phyloP scores from a whole-genome alignment of 53 echinoderm and acorn worm species.

The Temnopleurus reevesii region DNA sequence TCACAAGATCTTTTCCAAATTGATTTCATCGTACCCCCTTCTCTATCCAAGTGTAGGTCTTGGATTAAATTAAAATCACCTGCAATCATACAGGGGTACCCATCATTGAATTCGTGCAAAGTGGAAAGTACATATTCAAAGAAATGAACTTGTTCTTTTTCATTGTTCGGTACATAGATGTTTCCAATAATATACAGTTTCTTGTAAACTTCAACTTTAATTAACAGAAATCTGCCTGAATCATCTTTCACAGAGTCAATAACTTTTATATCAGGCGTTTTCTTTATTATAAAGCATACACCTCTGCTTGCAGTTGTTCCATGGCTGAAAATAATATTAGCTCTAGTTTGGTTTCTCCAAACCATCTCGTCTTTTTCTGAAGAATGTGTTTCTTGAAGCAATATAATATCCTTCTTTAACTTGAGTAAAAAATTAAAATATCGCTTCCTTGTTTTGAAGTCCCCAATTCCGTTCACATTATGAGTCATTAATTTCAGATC shows the following conservation, averaged over 20 bases:
- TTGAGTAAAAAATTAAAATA: neutral
- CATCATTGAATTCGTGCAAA: slow-evolving; percentile 20
- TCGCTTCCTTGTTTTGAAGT: neutral
- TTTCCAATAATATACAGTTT: neutral
- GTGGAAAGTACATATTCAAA: neutral
- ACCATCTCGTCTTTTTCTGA: neutral
- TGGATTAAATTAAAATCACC: neutral
- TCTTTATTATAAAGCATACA: neutral
- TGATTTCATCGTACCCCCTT: neutral
- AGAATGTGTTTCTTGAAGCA: neutral
- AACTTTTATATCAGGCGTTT: neutral
- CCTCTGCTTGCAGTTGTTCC: neutral
- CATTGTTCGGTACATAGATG: slow-evolving; percentile 25
- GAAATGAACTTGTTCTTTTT: neutral
- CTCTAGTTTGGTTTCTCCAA: slow-evolving; percentile 23
- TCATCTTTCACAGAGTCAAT: neutral
- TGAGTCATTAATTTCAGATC: too few species aligned
- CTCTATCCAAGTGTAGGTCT: neutral
- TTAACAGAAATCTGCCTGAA: neutral
- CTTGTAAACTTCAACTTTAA: neutral
- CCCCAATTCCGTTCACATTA: neutral
- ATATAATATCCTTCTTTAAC: neutral
- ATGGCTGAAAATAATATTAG: slow-evolving; percentile 1
- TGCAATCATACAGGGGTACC: neutral
- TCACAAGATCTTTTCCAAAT: neutral